A percentile compares a stretch with the other conserved stretches of the same genome.
Conservation (phyloP, 2,113 vertebrate genomes). For the Galeopterus variegatus region DNA sequence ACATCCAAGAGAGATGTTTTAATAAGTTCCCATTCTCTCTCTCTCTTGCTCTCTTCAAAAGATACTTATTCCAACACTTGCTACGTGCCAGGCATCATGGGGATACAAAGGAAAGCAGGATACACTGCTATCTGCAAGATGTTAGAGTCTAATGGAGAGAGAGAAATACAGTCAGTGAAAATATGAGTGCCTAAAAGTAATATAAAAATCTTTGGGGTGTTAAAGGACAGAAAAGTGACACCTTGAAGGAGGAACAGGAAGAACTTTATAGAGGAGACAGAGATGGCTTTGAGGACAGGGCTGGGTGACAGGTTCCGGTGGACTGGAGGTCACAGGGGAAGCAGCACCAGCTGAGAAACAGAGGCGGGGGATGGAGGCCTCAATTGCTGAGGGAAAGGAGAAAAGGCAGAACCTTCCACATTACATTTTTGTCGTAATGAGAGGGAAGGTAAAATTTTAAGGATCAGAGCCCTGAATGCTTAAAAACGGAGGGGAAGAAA, state of each 20-base stretch:
- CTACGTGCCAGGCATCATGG: not conserved
- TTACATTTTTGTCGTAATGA: not conserved
- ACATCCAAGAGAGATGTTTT: not conserved
- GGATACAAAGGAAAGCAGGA: not conserved
- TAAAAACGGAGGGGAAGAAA: not conserved
- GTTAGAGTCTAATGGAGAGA: not conserved
- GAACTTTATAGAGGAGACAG: not conserved
- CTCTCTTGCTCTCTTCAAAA: not conserved
- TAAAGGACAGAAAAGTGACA: slow-evolving; percentile 34
- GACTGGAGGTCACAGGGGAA: not conserved
- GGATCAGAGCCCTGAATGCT: not conserved
- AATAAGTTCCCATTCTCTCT: not conserved
- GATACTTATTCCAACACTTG: not conserved
- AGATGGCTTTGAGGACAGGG: not conserved
- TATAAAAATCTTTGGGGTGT: not conserved
- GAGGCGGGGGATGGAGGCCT: not conserved
- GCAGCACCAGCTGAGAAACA: fast-evolving
- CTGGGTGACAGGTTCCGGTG: not conserved
- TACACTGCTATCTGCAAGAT: not conserved
- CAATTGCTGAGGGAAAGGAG: not conserved
- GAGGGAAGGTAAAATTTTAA: not conserved
- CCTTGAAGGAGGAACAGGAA: not conserved
- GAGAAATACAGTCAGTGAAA: not conserved
- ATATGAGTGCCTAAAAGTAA: not conserved
- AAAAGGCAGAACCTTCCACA: fast-evolving